phyloP scores from a whole-genome alignment of 2,113 vertebrate species.

The Thymallus thymallus region DNA sequence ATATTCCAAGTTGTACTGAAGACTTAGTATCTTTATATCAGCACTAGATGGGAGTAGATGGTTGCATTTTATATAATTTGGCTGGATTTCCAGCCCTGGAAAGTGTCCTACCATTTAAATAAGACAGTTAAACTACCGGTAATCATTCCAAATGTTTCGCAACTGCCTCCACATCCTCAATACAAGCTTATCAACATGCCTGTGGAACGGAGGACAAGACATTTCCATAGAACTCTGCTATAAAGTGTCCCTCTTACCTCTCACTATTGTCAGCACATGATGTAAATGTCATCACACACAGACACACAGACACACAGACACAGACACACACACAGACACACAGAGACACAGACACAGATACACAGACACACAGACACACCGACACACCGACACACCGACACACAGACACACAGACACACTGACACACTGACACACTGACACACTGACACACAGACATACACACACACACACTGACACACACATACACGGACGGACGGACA shows the following conservation, averaged over 20 bases:
- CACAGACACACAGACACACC: too few relatives aligned
- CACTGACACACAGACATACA: too few relatives aligned
- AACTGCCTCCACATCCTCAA: neutral
- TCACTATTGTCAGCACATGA: neutral
- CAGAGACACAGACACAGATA: too few relatives aligned
- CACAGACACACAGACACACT: too few relatives aligned
- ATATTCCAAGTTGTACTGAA: neutral
- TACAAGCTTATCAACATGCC: neutral
- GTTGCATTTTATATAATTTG: conserved; percentile 22
- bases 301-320: too few relatives aligned
- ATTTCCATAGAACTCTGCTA: too few relatives aligned
- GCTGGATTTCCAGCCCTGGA: neutral
- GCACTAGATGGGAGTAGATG: conserved; percentile 50
- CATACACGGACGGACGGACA: too few relatives aligned
- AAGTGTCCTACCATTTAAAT: conserved; percentile 19
- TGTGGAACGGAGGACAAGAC: neutral
- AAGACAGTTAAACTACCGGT: neutral
- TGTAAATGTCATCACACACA: too few relatives aligned
- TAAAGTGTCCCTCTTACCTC: neutral
- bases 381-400: too few relatives aligned
- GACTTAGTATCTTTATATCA: neutral
- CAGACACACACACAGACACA: too few relatives aligned
- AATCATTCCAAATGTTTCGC: neutral
- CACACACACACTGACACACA: too few relatives aligned
- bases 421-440: too few relatives aligned